Evolutionary conservation across 2,888 invertebrate genomes (phyloP).

Genomic region (Diarsia mendica): DNA sequence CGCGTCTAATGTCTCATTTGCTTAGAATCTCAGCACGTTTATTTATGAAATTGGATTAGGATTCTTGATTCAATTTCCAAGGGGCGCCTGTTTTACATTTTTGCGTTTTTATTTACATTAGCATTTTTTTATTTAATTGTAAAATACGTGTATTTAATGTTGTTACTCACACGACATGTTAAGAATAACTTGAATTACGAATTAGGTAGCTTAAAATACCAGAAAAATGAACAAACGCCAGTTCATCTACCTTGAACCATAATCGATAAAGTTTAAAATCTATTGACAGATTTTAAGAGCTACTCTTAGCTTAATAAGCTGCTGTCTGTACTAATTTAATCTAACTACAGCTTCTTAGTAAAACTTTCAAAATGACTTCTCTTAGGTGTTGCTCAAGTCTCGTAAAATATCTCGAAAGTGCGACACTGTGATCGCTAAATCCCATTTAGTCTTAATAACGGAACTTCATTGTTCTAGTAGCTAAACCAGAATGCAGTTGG

Average conservation of each 20-base stretch:
- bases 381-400: constrained; percentile 1
- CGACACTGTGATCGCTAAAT: constrained; percentile 31
- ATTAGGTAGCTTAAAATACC: background rate
- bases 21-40: constrained; percentile 50
- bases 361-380: constrained; percentile 11
- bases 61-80: constrained; percentile 48
- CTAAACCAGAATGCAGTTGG: constrained; percentile 40
- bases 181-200: background rate
- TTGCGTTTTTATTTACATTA: constrained; percentile 20
- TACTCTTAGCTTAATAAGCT: too few relatives aligned
- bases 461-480: constrained; percentile 40
- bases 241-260: too few relatives aligned
- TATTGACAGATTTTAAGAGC: too few relatives aligned
- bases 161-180: background rate
- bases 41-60: constrained; percentile 50
- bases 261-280: too few relatives aligned
- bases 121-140: constrained; percentile 17
- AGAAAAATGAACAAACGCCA: background rate
- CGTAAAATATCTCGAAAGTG: constrained; percentile 43
- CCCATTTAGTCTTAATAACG: constrained; percentile 44
- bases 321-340: background rate
- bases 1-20: constrained; percentile 48
- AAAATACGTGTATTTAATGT: constrained; percentile 1
- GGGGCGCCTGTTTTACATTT: constrained; percentile 41
- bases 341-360: constrained; percentile 7